Base-by-base conservation (phyloP, 2,113 vertebrate genomes). In the Equus quagga region DNA sequence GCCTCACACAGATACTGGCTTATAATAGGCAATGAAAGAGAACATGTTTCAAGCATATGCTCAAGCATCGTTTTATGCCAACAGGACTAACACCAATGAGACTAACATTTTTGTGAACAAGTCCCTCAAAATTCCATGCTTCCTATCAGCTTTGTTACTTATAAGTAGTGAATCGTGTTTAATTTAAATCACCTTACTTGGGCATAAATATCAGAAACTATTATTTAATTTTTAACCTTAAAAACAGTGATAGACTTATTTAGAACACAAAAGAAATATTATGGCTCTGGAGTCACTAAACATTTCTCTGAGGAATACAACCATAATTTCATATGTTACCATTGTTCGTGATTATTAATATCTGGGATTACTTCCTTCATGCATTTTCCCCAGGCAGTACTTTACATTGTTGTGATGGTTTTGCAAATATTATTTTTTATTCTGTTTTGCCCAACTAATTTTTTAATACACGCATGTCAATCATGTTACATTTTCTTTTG, bases 111-210 rank as follows among this genome's bases (percentile, higher is more conserved):
- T 26, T 81, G 31, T 36, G 31, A 97, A 80, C 3, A 80, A 85
- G 28, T 10, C 21, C 3, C 58, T 83, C 58, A 84, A 79, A 84
- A 64, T 90, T 85, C 56, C 24, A 8, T 64, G n/a, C 58, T 93
- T 75, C 14, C 19, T n/a, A n/a, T 80, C n/a, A 89, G 36, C 28
- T 82, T 41, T 51, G 19, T 65, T 36, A 28, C 26, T 64, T 89
- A 7, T 10, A 64, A 67, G 26, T 64, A 41, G 2, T 64, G 15
- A 62, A 24, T 17, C 51, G 2, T 81, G 23, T 72, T 89, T 72
- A 91, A 80, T 84, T 93, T 84, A 93, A 89, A 75, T 69, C 15
- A 24, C 13, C 51, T 88, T 14, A 49, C 15, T 51, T 95, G 72
- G 33, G 3, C 6, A 31, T 84, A 86, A 91, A 51, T 72, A 67